Evolutionary conservation across 2,797 vertebrate species (phyloP).

Genomic region (Otus scops): DNA sequence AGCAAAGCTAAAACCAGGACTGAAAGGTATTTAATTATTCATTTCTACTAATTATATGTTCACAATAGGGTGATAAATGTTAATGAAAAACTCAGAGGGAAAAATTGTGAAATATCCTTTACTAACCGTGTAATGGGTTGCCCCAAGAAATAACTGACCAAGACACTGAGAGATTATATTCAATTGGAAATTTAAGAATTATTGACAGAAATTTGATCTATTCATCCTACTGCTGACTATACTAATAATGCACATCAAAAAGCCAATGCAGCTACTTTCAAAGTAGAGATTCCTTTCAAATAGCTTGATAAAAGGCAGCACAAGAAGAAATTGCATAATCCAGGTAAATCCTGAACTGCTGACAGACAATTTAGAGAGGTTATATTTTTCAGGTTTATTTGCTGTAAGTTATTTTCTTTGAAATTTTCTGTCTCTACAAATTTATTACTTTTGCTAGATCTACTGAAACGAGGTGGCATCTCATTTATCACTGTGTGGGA

Average conservation of each 20-base stretch:
- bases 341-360: not conserved
- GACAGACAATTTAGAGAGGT: not conserved
- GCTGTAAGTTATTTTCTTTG: not conserved
- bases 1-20: not conserved
- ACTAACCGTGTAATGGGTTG: fast-evolving
- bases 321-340: not conserved
- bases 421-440: not conserved
- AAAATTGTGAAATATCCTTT: not conserved
- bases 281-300: not conserved
- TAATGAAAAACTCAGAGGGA: not conserved
- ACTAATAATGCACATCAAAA: not conserved
- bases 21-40: not conserved
- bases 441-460: not conserved
- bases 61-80: not conserved
- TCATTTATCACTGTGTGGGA: not conserved
- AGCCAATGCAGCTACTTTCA: not conserved
- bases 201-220: not conserved
- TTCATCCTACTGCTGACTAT: not conserved
- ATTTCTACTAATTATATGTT: not conserved
- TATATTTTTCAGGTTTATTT: not conserved
- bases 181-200: not conserved
- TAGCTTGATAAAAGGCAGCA: not conserved
- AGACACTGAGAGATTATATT: not conserved
- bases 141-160: not conserved
- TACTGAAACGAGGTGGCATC: not conserved